phyloP scores from a whole-genome alignment of 2,888 invertebrate species.

The Callosobruchus maculatus region DNA sequence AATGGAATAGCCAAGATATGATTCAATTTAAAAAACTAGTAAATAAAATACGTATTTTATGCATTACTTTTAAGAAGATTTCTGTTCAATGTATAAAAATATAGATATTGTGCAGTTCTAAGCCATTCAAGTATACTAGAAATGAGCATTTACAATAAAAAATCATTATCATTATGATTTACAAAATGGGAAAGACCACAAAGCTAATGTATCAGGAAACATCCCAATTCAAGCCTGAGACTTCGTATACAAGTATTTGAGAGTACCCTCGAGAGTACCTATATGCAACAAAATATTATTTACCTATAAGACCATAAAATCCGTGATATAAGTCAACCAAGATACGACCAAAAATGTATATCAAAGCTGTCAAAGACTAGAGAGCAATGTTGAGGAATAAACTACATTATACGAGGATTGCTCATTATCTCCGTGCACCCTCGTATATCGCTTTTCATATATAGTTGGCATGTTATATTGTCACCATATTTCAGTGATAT shows the following conservation, averaged over 20 bases:
- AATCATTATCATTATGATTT: slow-evolving; percentile 19
- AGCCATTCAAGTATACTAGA: slow-evolving; percentile 44
- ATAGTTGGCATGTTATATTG: too few relatives aligned
- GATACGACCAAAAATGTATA: too few relatives aligned
- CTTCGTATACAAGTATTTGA: not conserved
- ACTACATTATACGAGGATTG: too few relatives aligned
- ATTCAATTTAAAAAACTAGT: slow-evolving; percentile 48
- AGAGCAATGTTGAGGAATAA: too few relatives aligned
- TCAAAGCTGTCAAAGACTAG: too few relatives aligned
- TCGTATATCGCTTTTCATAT: too few relatives aligned
- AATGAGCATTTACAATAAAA: slow-evolving; percentile 43
- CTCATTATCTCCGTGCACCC: too few relatives aligned
- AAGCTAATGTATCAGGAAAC: slow-evolving; percentile 1
- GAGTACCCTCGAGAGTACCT: too few relatives aligned
- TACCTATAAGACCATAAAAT: too few relatives aligned
- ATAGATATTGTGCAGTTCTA: slow-evolving; percentile 51
- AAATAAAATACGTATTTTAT: slow-evolving; percentile 49
- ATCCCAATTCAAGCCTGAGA: not conserved
- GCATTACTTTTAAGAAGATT: slow-evolving; percentile 43
- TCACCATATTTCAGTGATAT: too few relatives aligned
- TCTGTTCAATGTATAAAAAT: slow-evolving; percentile 52
- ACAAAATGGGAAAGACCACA: slow-evolving; percentile 9
- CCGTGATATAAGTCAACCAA: too few relatives aligned
- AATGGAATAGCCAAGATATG: slow-evolving; percentile 42
- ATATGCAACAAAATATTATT: too few relatives aligned